Evolutionary conservation across 1,140 invertebrate species (phyloP).

Genomic region (Nephotettix cincticeps): DNA sequence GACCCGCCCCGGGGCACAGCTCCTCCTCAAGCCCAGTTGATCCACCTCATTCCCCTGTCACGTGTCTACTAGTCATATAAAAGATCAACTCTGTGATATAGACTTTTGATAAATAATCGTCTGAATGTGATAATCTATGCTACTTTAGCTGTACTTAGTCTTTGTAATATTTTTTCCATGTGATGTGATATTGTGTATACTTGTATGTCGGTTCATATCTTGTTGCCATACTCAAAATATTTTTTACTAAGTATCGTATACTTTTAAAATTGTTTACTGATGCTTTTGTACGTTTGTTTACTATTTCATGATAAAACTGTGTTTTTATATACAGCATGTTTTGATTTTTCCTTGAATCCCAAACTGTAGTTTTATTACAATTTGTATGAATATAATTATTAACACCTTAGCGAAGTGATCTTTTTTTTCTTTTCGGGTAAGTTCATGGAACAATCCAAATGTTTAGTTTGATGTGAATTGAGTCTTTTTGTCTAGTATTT

Average conservation of each 20-base stretch:
- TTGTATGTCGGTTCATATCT: background rate
- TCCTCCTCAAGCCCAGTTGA: constrained; percentile 21
- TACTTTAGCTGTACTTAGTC: background rate
- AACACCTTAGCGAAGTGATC: too few species aligned
- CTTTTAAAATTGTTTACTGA: background rate
- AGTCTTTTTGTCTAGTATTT: too few species aligned
- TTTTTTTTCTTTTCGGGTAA: too few species aligned
- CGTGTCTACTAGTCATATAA: background rate
- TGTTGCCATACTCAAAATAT: too few species aligned
- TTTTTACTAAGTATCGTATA: background rate
- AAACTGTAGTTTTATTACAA: too few species aligned
- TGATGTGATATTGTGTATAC: background rate
- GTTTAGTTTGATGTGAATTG: too few species aligned
- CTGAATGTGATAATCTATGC: background rate
- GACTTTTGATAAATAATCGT: background rate
- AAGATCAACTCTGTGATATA: constrained; percentile 7
- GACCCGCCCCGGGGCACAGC: background rate
- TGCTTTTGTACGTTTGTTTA: too few species aligned
- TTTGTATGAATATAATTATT: too few species aligned
- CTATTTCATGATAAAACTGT: too few species aligned
- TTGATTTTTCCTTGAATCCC: too few species aligned
- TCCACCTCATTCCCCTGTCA: background rate
- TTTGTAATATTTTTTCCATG: background rate
- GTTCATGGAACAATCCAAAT: too few species aligned
- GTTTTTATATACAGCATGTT: too few species aligned